Evolutionary conservation across 1,140 invertebrate species (phyloP).

Genomic region (Papilio dardanus): DNA sequence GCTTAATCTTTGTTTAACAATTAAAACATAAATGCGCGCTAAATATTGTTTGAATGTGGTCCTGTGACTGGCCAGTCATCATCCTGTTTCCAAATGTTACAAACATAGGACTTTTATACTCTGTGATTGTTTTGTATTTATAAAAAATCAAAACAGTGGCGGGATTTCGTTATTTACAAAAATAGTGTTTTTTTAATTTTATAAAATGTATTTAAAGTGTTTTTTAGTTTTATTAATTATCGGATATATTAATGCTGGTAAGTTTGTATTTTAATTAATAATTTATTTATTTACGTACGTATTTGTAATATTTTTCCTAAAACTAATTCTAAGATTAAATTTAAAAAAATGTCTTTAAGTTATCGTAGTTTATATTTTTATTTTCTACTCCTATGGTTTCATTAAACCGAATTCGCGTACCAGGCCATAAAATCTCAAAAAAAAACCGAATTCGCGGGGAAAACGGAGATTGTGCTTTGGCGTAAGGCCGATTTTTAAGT

Average conservation of each 20-base stretch:
- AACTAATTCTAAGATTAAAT: too few relatives aligned
- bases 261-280: conserved; percentile 38
- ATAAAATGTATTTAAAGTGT: conserved; percentile 59
- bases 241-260: conserved; percentile 51
- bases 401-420: too few relatives aligned
- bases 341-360: too few relatives aligned
- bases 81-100: conserved; percentile 47
- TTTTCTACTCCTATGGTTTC: too few relatives aligned
- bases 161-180: not conserved
- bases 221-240: conserved; percentile 57
- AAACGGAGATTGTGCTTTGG: too few relatives aligned
- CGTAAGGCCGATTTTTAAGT: too few relatives aligned
- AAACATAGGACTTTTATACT: conserved; percentile 39
- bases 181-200: conserved; percentile 44
- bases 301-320: too few relatives aligned
- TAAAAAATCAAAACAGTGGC: conserved; percentile 7
- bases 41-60: conserved; percentile 48
- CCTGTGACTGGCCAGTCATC: conserved; percentile 38
- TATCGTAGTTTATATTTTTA: too few relatives aligned
- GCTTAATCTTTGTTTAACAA: conserved; percentile 43
- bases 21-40: conserved; percentile 39
- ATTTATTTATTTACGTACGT: not conserved
- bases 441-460: too few relatives aligned
- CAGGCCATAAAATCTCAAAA: too few relatives aligned
- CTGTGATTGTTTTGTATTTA: conserved; percentile 32